A percentile compares a stretch with the other conserved stretches of the same genome.
phyloP scores from a whole-genome alignment of 2,113 vertebrate genomes.

The Ceyx margarethae region DNA sequence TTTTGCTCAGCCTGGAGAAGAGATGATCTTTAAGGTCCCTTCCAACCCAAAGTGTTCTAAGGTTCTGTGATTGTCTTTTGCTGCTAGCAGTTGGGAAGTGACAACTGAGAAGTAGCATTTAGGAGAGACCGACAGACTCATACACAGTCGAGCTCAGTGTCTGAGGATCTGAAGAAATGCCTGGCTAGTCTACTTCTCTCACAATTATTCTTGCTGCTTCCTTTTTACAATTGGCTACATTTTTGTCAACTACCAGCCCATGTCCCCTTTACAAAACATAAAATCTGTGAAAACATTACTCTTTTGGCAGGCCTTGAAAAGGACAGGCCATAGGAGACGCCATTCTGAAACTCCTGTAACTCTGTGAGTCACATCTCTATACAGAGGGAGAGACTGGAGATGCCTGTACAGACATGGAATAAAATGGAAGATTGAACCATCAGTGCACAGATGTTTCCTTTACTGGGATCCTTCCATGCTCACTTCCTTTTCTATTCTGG shows the following conservation, averaged over 20 bases:
- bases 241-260: not conserved
- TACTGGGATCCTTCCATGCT: not conserved
- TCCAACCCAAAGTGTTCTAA: not conserved
- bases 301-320: not conserved
- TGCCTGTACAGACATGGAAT: not conserved
- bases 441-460: not conserved
- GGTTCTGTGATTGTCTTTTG: not conserved
- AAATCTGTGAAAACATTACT: not conserved
- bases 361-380: not conserved
- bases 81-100: not conserved
- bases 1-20: not conserved
- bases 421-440: not conserved
- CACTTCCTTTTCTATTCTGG: not conserved
- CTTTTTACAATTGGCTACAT: not conserved
- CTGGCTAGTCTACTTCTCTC: not conserved
- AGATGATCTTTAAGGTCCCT: not conserved
- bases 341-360: not conserved
- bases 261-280: not conserved
- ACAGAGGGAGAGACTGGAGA: not conserved
- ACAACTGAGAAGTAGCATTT: not conserved
- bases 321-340: not conserved
- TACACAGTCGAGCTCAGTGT: not conserved
- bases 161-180: not conserved
- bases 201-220: not conserved
- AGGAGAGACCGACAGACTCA: not conserved